These are phyloP conservation scores for Myotis yumanensis DNA, from an alignment of 2,113 vertebrate species.

Conservation along the genomic window DNA sequence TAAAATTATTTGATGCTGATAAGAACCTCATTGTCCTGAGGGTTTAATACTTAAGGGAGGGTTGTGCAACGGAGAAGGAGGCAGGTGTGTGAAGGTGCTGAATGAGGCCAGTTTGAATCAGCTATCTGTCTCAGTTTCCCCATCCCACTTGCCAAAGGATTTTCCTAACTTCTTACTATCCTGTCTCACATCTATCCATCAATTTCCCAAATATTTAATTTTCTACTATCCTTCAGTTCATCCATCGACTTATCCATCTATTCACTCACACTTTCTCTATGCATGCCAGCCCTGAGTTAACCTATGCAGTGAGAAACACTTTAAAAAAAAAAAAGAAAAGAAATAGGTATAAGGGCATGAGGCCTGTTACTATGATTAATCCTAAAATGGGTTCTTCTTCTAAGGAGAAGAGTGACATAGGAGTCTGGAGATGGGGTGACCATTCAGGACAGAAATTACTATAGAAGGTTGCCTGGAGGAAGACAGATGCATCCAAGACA, in stretches of 20 bases:
- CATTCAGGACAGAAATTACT: not conserved
- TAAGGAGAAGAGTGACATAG: not conserved
- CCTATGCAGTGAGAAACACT: not conserved
- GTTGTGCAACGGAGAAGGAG: not conserved
- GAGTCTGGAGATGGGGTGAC: not conserved
- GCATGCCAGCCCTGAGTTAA: not conserved
- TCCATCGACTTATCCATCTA: not conserved
- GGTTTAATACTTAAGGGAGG: not conserved
- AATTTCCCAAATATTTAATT: constrained; percentile 34
- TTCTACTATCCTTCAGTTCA: not conserved
- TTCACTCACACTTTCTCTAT: not conserved
- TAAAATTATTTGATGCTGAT: not conserved
- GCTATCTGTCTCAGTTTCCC: not conserved
- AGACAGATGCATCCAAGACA: not conserved
- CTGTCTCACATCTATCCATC: not conserved
- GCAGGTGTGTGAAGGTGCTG: not conserved
- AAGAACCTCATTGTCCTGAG: not conserved
- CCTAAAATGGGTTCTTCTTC: constrained; percentile 8
- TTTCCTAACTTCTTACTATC: not conserved
- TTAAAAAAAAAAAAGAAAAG: not conserved
- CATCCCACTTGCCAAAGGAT: not conserved
- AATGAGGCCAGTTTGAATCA: not conserved
- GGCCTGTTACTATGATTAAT: not conserved
- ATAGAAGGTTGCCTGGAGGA: not conserved
- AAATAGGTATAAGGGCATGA: not conserved